Evolutionary conservation across 1,140 invertebrate genomes (phyloP).

Genomic region (Rhopalosiphum padi): DNA sequence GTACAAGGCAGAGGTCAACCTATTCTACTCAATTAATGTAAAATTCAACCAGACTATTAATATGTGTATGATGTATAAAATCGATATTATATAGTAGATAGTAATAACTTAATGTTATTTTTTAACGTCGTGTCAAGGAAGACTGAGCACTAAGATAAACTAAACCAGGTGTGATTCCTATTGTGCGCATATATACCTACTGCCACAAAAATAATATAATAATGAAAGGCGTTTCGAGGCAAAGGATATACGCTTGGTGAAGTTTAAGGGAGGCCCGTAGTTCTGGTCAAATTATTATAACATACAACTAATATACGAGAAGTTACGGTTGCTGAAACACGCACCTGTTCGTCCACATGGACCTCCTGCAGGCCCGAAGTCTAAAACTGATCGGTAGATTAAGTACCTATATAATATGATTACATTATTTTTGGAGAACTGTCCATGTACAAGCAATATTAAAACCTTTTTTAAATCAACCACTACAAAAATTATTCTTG

Average conservation of each 20-base stretch:
- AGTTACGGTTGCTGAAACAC: constrained; percentile 55
- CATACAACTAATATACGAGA: not conserved
- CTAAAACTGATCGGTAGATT: not conserved
- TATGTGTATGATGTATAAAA: not conserved
- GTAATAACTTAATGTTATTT: not conserved
- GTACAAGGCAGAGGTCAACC: not conserved
- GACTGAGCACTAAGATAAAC: constrained; percentile 11
- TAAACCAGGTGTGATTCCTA: constrained; percentile 56
- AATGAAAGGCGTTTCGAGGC: constrained; percentile 29
- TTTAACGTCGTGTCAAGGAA: constrained; percentile 33
- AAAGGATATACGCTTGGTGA: constrained; percentile 53
- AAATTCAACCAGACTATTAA: not conserved
- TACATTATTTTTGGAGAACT: not conserved
- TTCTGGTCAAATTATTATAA: constrained; percentile 7
- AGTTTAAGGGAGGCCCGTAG: constrained; percentile 20
- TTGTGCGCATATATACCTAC: not conserved
- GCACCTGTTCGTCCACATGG: not conserved
- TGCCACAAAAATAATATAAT: constrained; percentile 12
- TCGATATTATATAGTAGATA: not conserved
- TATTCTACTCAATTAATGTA: not conserved
- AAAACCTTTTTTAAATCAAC: not conserved
- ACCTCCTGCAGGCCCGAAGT: not conserved
- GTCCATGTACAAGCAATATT: not conserved
- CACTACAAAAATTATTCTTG: not conserved
- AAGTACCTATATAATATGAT: not conserved